Evolutionary conservation across 1,140 invertebrate species (phyloP).

Genomic region (Drosophila setifemur): DNA sequence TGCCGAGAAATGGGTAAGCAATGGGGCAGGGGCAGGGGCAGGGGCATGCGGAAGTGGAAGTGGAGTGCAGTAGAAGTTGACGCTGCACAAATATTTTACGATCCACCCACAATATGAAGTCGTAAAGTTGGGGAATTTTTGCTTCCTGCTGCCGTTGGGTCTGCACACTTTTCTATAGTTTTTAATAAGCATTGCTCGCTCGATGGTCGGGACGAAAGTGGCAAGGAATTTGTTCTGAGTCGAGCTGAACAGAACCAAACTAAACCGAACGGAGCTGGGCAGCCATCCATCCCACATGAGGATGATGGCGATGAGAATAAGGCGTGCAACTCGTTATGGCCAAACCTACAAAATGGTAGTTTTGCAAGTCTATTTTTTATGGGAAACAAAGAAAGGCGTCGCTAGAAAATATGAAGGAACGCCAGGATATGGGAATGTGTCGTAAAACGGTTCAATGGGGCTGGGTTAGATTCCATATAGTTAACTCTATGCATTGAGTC

Average conservation of each 20-base stretch:
- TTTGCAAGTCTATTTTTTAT: conserved; percentile 59
- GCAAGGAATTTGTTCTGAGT: conserved; percentile 48
- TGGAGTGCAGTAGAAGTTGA: conserved; percentile 48
- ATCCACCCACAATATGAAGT: conserved; percentile 79
- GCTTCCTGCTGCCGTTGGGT: conserved; percentile 65
- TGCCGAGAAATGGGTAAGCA: no score
- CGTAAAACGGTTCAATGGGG: conserved; percentile 33
- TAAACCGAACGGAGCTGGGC: not conserved
- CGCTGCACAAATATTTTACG: conserved; percentile 74
- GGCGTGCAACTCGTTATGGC: conserved; percentile 35
- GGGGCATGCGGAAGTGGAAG: no score
- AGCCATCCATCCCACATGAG: conserved; percentile 15
- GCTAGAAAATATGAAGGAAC: conserved; percentile 47
- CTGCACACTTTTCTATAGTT: conserved; percentile 66
- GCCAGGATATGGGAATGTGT: conserved; percentile 33
- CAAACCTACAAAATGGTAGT: conserved; percentile 31
- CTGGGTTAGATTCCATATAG: conserved; percentile 1
- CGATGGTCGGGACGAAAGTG: conserved; percentile 40
- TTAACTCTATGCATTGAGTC: conserved; percentile 15
- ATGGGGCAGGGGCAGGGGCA: no score
- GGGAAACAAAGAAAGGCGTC: conserved; percentile 39
- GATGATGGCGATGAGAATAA: conserved; percentile 7
- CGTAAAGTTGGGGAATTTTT: conserved; percentile 77
- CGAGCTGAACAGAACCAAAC: not conserved
- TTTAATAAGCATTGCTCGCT: conserved; percentile 76